These are phyloP conservation scores for Thamnophis sirtalis DNA, from an alignment of 2,113 vertebrate genomes.

Conservation along the genomic window DNA sequence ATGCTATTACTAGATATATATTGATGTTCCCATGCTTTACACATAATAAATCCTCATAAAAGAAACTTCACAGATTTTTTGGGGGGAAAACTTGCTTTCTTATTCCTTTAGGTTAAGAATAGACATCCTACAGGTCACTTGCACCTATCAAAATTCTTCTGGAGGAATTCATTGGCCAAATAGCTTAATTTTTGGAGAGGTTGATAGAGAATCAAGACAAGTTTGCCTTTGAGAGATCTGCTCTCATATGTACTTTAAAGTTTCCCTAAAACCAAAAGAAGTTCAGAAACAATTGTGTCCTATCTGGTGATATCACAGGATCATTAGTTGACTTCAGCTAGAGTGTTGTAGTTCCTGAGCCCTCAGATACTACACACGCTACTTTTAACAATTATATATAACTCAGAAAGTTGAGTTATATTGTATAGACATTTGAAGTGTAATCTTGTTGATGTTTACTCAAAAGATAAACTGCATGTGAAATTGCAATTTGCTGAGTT, in stretches of 20 bases:
- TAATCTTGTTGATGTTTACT: background rate
- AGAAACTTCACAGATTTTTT: background rate
- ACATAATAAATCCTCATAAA: background rate
- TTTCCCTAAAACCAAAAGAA: background rate
- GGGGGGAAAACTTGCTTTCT: background rate
- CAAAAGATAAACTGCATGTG: background rate
- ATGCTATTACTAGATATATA: background rate
- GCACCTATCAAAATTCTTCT: background rate
- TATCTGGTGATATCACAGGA: background rate
- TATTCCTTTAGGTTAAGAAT: background rate
- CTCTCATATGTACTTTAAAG: background rate
- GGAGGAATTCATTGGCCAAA: background rate
- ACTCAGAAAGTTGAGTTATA: background rate
- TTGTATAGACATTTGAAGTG: background rate
- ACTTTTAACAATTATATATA: background rate
- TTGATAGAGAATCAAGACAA: background rate
- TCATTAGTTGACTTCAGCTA: background rate
- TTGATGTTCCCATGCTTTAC: background rate
- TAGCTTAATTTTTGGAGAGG: background rate
- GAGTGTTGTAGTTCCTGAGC: background rate
- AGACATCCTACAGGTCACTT: background rate
- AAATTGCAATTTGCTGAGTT: background rate
- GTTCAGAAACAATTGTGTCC: background rate
- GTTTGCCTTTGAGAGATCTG: background rate
- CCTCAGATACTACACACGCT: background rate